Evolutionary conservation across 2,113 vertebrate species (phyloP), one percentile per base, ranked within the genome.

Genomic region (Engraulis encrasicolus): DNA sequence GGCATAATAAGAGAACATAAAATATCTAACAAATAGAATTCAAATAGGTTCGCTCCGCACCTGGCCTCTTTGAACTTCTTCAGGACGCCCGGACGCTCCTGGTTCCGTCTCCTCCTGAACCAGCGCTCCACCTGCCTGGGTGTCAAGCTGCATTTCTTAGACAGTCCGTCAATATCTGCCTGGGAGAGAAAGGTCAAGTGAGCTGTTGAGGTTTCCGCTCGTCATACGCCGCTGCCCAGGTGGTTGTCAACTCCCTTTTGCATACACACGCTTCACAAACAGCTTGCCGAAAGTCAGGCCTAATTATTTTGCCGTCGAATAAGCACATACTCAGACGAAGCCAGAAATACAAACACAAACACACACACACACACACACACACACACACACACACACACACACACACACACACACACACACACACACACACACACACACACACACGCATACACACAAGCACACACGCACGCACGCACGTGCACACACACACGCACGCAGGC

Each of bases 31-130:
- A n/a, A n/a, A n/a, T n/a, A n/a, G n/a, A n/a, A n/a, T n/a, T n/a
- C n/a, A n/a, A n/a, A n/a, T n/a, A n/a, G n/a, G n/a, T n/a, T n/a
- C n/a, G n/a, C n/a, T 71, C 12, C 15, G 27, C 90, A 99, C 98
- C 97, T 97, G 87, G 96, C 96, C 86, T 99, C 98, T 90, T 91
- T 95, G 92, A 99, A 99, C 81, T 98, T 99, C 90, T 95, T 97
- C 81, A 98, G 88, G 81, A 96, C 91, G 18, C 96, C 95, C 6
- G 98, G 97, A 45, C 93, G 95, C 80, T 97, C 96, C 31, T 95
- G 95, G 88, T 94, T 95, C 34, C 96, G 92, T 84, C 97, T 93
- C 34, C 92, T 95, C 87, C 97, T 93, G 89, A 99, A 98, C 98
- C 98, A 99, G 50, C 96, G 95, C 85, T 98, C 96, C 81, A 99